Evolutionary conservation across 1,140 invertebrate genomes (phyloP).

Genomic region (Eupeodes corollae): DNA sequence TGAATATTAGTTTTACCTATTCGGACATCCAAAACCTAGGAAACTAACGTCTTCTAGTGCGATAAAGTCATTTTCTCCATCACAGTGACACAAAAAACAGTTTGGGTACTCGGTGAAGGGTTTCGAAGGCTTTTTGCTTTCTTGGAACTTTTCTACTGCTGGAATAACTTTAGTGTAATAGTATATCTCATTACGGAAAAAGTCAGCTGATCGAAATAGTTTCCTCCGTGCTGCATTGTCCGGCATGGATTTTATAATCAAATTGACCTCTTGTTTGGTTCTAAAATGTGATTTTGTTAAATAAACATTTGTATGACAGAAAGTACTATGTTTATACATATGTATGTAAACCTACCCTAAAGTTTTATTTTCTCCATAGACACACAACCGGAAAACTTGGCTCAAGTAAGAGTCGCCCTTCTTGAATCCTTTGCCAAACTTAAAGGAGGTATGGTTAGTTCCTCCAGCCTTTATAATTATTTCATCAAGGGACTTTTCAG

Average conservation of each 20-base stretch:
- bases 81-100: slow-evolving; percentile 41
- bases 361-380: slow-evolving; percentile 37
- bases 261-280: not conserved
- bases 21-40: slow-evolving; percentile 39
- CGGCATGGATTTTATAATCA: slow-evolving; percentile 50
- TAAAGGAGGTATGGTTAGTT: slow-evolving; percentile 36
- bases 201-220: slow-evolving; percentile 52
- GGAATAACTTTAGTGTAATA: slow-evolving; percentile 52
- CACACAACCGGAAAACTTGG: slow-evolving; percentile 44
- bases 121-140: slow-evolving; percentile 33
- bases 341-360: slow-evolving; percentile 13
- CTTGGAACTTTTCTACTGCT: slow-evolving; percentile 42
- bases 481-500: slow-evolving; percentile 36
- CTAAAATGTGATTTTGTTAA: not conserved
- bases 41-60: slow-evolving; percentile 50
- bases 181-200: slow-evolving; percentile 54
- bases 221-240: slow-evolving; percentile 47
- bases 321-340: not conserved
- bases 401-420: slow-evolving; percentile 59
- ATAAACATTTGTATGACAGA: not conserved
- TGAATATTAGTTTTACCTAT: slow-evolving; percentile 16
- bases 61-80: slow-evolving; percentile 54
- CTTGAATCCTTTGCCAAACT: slow-evolving; percentile 39
- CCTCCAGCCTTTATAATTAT: slow-evolving; percentile 35
- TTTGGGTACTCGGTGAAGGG: slow-evolving; percentile 44